Evolutionary conservation across 2,113 vertebrate species (phyloP).

Genomic region (Danionella cerebrum): DNA sequence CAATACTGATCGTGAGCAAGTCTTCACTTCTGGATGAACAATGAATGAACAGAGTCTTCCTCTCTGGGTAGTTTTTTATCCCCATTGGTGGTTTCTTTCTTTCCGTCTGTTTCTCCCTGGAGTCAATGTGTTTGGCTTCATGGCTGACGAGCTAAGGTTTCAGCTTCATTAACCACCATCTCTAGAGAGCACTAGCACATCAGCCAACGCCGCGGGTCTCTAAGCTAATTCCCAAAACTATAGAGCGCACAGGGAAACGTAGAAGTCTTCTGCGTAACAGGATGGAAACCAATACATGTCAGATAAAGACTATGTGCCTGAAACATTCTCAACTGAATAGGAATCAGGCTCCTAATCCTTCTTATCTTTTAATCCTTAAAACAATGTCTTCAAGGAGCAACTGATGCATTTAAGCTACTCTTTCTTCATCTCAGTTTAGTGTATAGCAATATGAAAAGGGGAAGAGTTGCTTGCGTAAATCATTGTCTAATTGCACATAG

Average conservation of each 20-base stretch:
- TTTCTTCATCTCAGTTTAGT: no score
- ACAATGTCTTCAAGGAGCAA: no score
- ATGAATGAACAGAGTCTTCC: neutral
- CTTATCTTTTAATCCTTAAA: no score
- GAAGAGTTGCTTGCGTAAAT: no score
- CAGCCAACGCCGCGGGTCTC: neutral
- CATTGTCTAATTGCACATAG: no score
- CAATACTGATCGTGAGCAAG: no score
- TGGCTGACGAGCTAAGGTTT: constrained; percentile 30
- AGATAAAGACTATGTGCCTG: no score
- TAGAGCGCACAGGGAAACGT: neutral
- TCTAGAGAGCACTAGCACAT: constrained; percentile 15
- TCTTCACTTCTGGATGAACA: constrained; percentile 1
- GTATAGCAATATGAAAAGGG: no score
- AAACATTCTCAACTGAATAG: no score
- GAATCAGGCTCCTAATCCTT: no score
- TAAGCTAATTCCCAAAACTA: neutral
- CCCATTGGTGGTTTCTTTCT: neutral
- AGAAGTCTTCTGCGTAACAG: neutral
- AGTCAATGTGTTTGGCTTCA: constrained; percentile 21
- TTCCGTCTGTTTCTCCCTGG: constrained; percentile 12
- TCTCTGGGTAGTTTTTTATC: neutral
- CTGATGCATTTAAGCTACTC: no score
- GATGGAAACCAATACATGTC: neutral
- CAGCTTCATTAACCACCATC: constrained; percentile 32